Evolutionary conservation across 2,888 invertebrate species (phyloP), one percentile per base, ranked within the genome.

Genomic region (Dusona sp.): DNA sequence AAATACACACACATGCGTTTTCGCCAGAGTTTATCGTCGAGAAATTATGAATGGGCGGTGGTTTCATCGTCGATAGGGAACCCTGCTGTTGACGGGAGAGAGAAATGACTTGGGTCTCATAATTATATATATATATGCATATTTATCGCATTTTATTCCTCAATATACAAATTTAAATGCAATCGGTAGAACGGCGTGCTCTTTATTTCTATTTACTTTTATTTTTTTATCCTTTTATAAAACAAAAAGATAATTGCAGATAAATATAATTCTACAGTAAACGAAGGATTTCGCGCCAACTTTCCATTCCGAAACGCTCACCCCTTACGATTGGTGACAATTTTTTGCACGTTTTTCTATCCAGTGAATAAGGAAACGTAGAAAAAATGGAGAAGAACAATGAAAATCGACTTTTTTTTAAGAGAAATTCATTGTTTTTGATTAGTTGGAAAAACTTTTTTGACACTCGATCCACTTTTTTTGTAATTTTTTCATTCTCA

Each of bases 1-100:
- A 38, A 16, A 64, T 42, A 54, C 51, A 48, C 72, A 22, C 72
- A 8, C 33, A 67, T n/a, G 16, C 72, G 54, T 85, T 64, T 70
- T 64, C 48, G 42, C 42, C 25, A 29, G 42, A 51, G 87, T 87
- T 90, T 86, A 89, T 88, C 89, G 86, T 85, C 51, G 80, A 79
- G 82, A 80, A 91, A 88, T 91, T 91, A 91, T 91, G 90, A 91
- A 91, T 91, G 91, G 88, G 87, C 88, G 89, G 89, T 83, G 61
- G 67, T 80, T 80, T 81, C 61, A 79, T 61, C 13, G 29, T 64
- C 48, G 36, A 83, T 64, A 83, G 38, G 70, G 61, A 54, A 84
- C 54, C 45, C 25, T 48, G 77, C 51, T 45, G 72, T 57, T 33
- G 72, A 72, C 51, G 75, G 74, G 48, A 75, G 75, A 42, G 38